Conservation (phyloP, 2,797 vertebrate species). For the Sebastes vulpes region DNA sequence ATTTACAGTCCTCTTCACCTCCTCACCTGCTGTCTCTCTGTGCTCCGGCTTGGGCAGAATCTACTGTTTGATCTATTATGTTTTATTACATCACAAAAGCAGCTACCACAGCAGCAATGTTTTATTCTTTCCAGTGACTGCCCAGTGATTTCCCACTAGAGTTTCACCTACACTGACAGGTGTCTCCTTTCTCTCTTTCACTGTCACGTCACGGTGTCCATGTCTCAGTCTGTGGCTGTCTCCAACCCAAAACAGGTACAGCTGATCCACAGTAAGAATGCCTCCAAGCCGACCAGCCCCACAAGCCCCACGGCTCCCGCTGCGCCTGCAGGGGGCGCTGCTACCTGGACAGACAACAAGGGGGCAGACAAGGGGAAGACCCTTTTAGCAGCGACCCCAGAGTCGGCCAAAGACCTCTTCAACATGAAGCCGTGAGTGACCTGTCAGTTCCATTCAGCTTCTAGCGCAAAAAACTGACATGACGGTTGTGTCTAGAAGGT, state of each 20-base stretch:
- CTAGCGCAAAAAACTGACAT: not conserved
- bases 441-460: not conserved
- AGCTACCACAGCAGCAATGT: not conserved
- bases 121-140: not conserved
- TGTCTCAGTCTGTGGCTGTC: slow-evolving; percentile 80
- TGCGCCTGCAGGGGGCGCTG: slow-evolving; percentile 83
- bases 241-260: slow-evolving; percentile 89
- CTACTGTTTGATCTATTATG: not conserved
- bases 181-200: slow-evolving; percentile 61
- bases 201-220: slow-evolving; percentile 50
- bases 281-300: slow-evolving; percentile 85
- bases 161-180: slow-evolving; percentile 40
- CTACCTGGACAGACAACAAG: slow-evolving; percentile 88
- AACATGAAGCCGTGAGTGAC: slow-evolving; percentile 96
- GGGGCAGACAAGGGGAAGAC: slow-evolving; percentile 87
- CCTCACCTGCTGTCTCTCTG: not conserved
- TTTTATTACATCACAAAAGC: not conserved
- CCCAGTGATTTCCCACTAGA: slow-evolving; percentile 13
- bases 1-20: not conserved
- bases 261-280: slow-evolving; percentile 91
- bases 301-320: slow-evolving; percentile 87
- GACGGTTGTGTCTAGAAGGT: too few relatives aligned
- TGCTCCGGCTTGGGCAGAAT: not conserved
- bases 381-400: slow-evolving; percentile 77
- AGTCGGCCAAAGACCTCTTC: slow-evolving; percentile 93